Base-by-base conservation (phyloP, 1,140 invertebrate genomes). In the Nomia melanderi region DNA sequence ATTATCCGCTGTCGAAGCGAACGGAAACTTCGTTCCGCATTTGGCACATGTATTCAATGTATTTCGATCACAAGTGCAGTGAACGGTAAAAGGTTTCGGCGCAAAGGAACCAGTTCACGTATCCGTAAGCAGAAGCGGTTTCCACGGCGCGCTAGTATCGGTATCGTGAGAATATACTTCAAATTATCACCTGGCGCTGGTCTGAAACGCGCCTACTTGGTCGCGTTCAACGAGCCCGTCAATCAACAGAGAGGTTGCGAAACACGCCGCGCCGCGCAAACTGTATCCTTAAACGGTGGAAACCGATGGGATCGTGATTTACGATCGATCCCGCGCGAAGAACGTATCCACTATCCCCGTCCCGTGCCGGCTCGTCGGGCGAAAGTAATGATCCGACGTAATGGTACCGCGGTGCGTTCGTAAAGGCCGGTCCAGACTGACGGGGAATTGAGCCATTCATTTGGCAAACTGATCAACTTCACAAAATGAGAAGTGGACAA, bases 81-180 rank as follows among this genome's bases (percentile, higher is more conserved):
- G 12, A 17, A 20, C 12, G 14, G 41, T 44, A 44, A 44, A 39
- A 47, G 65, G 25, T 17, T 7, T 36, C 9, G 31, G 29, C n/a
- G 8, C 36, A 17, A 73, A 20, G 20, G 63, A 75, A 57, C n/a
- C 50, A 33, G 60, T 5, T 66, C 53, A 3, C 44, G 31, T 31
- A 31, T 17, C 20, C 0, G 14, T 0, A 25, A 29, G 23, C 29
- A 53, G 33, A 14, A 72, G 59, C 54, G n/a, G 23, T 63, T 63
- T n/a, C 57, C n/a, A 29, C 31, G 14, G 20, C 17, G 53, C n/a
- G n/a, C n/a, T n/a, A 0, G 56, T 44, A 59, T 59, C 39, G 1
- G 20, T 41, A 67, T 76, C 73, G 73, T 76, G 54, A 76, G 73
- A 76, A 69, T 59, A 60, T 69, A 69, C 64, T 36, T 76, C 29